A percentile compares a stretch with the other conserved stretches of the same genome.
These are phyloP conservation scores for Salmo trutta DNA, from an alignment of 2,797 vertebrate species.

Conservation along the genomic window DNA sequence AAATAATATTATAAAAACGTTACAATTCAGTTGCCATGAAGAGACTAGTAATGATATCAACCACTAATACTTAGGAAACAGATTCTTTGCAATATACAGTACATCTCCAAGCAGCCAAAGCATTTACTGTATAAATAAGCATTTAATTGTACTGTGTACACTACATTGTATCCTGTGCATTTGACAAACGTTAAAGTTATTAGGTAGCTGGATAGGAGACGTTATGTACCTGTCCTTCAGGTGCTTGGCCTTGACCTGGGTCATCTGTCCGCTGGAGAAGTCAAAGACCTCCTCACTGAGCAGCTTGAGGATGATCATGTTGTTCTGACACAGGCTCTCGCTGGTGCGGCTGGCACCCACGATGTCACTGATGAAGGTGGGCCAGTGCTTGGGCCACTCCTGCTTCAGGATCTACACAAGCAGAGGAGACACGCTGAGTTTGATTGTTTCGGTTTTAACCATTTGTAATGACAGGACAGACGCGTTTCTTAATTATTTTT, in stretches of 20 bases:
- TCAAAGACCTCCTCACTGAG: constrained; percentile 98
- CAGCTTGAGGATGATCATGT: constrained; percentile 98
- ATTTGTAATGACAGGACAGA: not conserved
- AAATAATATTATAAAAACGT: not conserved
- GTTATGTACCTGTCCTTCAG: constrained; percentile 91
- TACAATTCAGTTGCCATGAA: not conserved
- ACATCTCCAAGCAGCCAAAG: not conserved
- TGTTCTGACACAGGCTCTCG: constrained; percentile 98
- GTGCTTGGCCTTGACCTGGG: constrained; percentile 98
- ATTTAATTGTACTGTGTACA: not conserved
- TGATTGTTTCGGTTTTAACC: not conserved
- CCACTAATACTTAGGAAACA: not conserved
- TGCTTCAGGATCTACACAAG: constrained; percentile 90
- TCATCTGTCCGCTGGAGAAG: constrained; percentile 99
- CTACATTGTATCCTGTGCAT: not conserved
- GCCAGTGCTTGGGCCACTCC: constrained; percentile 99
- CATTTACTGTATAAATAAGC: not conserved
- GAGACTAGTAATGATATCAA: not conserved
- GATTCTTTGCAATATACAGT: not conserved
- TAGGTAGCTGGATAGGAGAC: not conserved
- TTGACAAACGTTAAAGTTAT: not conserved
- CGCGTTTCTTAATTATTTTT: not conserved
- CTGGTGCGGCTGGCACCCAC: constrained; percentile 97
- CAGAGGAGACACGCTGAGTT: not conserved
- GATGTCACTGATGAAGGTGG: constrained; percentile 98